Evolutionary conservation across 2,113 vertebrate genomes (phyloP).

Genomic region (Castor canadensis): DNA sequence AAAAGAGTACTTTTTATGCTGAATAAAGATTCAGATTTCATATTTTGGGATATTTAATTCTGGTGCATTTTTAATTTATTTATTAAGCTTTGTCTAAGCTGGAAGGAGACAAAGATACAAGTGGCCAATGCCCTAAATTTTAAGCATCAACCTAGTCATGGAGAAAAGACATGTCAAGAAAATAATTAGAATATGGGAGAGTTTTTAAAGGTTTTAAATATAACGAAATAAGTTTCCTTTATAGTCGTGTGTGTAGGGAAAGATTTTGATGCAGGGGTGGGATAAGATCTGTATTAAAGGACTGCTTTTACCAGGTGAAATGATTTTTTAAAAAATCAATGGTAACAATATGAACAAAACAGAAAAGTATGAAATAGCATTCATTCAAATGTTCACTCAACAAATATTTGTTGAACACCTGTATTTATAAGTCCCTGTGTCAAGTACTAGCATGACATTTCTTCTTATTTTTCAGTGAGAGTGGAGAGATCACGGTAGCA

Average conservation of each 20-base stretch:
- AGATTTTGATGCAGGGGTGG: background rate
- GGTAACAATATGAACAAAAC: background rate
- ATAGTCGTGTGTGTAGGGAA: background rate
- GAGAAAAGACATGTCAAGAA: background rate
- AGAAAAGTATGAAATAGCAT: constrained; percentile 4
- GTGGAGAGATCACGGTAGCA: background rate
- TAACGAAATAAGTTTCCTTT: background rate
- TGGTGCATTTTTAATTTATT: constrained; percentile 34
- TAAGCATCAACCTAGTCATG: background rate
- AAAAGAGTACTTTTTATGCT: constrained; percentile 24
- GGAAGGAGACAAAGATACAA: background rate
- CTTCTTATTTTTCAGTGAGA: constrained; percentile 2
- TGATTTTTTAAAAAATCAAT: background rate
- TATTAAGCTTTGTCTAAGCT: background rate
- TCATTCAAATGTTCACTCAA: constrained; percentile 50
- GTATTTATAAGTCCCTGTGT: background rate
- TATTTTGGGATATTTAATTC: constrained; percentile 6
- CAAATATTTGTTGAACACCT: constrained; percentile 57
- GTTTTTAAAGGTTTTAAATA: background rate
- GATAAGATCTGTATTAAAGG: background rate
- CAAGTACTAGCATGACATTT: constrained; percentile 4
- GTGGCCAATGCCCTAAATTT: background rate
- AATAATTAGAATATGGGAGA: background rate
- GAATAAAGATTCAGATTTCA: constrained; percentile 43
- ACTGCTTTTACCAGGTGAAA: background rate